A percentile compares a stretch with the other conserved stretches of the same genome.
These are phyloP conservation scores for Lumbricus terrestris DNA, from an alignment of 2,888 invertebrate genomes.

Conservation along the genomic window DNA sequence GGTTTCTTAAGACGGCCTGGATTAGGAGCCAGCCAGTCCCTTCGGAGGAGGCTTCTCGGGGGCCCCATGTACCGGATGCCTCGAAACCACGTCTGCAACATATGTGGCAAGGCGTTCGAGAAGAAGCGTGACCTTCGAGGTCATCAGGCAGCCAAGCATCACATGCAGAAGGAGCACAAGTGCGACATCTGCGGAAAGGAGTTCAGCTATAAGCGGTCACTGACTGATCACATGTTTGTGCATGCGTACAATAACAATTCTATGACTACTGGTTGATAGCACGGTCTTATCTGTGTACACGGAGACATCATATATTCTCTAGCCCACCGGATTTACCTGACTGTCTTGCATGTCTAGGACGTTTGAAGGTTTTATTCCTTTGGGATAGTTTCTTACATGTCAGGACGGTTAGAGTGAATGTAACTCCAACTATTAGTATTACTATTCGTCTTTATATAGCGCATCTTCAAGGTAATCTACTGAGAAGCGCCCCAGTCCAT, in stretches of 20 bases:
- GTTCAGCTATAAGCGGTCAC: constrained; percentile 6
- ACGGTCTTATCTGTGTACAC: neutral
- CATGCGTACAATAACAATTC: neutral
- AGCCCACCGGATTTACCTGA: neutral
- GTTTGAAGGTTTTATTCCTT: neutral
- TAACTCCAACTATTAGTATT: too few species aligned
- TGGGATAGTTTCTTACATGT: neutral
- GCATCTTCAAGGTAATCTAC: too few species aligned
- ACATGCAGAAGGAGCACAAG: constrained; percentile 14
- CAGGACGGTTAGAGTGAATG: neutral
- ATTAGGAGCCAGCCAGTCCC: neutral
- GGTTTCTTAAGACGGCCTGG: neutral
- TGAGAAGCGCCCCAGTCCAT: too few species aligned
- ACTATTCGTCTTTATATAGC: too few species aligned
- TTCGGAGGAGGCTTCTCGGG: neutral
- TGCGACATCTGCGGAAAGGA: constrained; percentile 9
- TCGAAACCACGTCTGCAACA: neutral
- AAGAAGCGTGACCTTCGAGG: constrained; percentile 14
- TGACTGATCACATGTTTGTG: constrained; percentile 8
- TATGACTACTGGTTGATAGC: neutral
- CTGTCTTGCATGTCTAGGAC: neutral
- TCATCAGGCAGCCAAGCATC: neutral
- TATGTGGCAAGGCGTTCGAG: neutral
- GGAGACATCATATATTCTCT: neutral
- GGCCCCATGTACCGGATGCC: constrained; percentile 11